These are phyloP conservation scores for Podarcis raffonei DNA, from an alignment of 2,113 vertebrate genomes.

Conservation along the genomic window DNA sequence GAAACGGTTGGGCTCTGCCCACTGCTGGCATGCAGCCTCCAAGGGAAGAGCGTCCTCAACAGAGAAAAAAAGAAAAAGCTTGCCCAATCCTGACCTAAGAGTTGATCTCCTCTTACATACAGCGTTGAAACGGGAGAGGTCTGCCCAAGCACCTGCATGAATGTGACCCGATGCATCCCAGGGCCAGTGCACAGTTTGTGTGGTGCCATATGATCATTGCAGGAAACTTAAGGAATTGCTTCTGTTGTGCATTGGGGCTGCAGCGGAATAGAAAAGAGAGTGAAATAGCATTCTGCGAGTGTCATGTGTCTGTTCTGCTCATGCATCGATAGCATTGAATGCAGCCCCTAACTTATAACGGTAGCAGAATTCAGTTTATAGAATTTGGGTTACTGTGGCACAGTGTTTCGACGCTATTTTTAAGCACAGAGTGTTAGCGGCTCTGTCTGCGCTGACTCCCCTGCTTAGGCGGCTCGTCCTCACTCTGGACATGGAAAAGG, in stretches of 20 bases:
- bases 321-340: too few relatives aligned
- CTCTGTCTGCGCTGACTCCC: not conserved
- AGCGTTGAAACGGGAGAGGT: not conserved
- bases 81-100: too few relatives aligned
- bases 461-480: too few relatives aligned
- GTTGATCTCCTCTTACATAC: too few relatives aligned
- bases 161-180: not conserved
- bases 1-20: not conserved
- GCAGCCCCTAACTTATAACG: too few relatives aligned
- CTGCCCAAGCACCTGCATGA: not conserved
- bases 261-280: too few relatives aligned
- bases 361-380: not conserved
- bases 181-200: too few relatives aligned
- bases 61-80: not conserved
- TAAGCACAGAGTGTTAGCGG: not conserved
- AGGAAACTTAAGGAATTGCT: not conserved
- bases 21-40: not conserved
- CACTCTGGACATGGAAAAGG: too few relatives aligned
- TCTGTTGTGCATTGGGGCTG: not conserved
- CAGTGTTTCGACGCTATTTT: not conserved
- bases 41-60: not conserved
- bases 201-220: too few relatives aligned
- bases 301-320: too few relatives aligned
- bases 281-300: too few relatives aligned
- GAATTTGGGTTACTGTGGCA: not conserved